Conservation (phyloP, 2,888 invertebrate genomes). For the Sminthurinus aureus region DNA sequence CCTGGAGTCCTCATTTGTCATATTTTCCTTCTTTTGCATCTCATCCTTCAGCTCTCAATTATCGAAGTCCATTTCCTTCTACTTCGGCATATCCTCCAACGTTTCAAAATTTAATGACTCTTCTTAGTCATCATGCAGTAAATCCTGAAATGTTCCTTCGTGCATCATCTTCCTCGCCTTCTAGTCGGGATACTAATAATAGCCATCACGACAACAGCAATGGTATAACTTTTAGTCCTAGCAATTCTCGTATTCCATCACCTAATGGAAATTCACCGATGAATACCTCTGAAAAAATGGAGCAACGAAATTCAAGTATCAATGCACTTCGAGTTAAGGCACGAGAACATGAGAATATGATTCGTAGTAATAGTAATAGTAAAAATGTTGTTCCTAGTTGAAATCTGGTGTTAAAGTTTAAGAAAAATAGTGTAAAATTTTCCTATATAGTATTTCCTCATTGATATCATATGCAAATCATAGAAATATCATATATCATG, state of each 20-base stretch:
- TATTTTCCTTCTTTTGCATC: conserved; percentile 67
- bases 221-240: conserved; percentile 15
- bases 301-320: conserved; percentile 84
- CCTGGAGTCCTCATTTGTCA: conserved; percentile 63
- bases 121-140: conserved; percentile 3
- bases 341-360: conserved; percentile 77
- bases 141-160: conserved; percentile 12
- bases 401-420: not conserved
- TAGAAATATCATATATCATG: too few relatives aligned
- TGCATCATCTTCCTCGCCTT: not conserved
- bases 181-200: conserved; percentile 21
- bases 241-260: not conserved
- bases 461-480: too few relatives aligned
- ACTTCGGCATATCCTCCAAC: conserved; percentile 72
- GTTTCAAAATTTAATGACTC: conserved; percentile 83
- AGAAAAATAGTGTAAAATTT: too few relatives aligned
- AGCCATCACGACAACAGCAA: not conserved
- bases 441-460: too few relatives aligned
- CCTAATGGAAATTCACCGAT: not conserved
- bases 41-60: conserved; percentile 39
- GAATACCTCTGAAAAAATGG: conserved; percentile 61
- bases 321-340: conserved; percentile 87
- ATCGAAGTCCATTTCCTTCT: conserved; percentile 61
- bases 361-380: conserved; percentile 23
- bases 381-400: conserved; percentile 33